Base-by-base conservation (phyloP, 2,797 vertebrate species). In the Myripristis murdjan region DNA sequence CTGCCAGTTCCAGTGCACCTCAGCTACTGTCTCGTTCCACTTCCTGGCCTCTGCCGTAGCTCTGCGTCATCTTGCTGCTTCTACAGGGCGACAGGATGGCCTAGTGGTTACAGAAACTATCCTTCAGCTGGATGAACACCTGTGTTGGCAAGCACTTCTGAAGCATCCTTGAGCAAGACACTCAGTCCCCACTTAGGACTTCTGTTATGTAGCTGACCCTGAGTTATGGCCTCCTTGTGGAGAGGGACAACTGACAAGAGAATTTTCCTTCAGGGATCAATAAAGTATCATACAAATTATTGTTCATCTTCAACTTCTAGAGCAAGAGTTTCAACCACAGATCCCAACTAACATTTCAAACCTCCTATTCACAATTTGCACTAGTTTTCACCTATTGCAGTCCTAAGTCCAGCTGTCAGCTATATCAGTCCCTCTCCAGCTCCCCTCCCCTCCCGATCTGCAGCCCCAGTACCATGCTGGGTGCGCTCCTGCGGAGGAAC, bases 401-500 rank as follows among this genome's bases (percentile, higher is more conserved):
- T 10, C 64, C 22, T 18, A 26, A 41, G 33, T 49, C 12, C 22
- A 9, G 12, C 52, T 43, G 11, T 24, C 18, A 22, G 47, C 47
- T n/a, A 39, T 5, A n/a, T 31, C 43, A 15, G n/a, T 16, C 24
- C 39, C 20, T 20, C 39, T 44, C 15, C 46, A 73, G 55, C 56
- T 35, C 48, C 55, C 54, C 52, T 47, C 61, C 20, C 20, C 24
- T 16, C 23, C 33, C 10, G 41, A 5, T 2, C 11, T 53, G 48
- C 18, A n/a, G 43, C 69, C 64, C 55, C 73, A 80, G 81, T 88
- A 94, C 92, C 91, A 99, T 99, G 97, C 95, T 98, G 89, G 94
- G 94, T 86, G 87, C 93, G 70, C 90, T 98, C 79, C 94, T 97
- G 87, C 96, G 96, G 67, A 97, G 97, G 94, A 97, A 97, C 88